These are phyloP conservation scores for Heterotilapia buettikoferi DNA, from an alignment of 2,113 vertebrate species.

Conservation along the genomic window DNA sequence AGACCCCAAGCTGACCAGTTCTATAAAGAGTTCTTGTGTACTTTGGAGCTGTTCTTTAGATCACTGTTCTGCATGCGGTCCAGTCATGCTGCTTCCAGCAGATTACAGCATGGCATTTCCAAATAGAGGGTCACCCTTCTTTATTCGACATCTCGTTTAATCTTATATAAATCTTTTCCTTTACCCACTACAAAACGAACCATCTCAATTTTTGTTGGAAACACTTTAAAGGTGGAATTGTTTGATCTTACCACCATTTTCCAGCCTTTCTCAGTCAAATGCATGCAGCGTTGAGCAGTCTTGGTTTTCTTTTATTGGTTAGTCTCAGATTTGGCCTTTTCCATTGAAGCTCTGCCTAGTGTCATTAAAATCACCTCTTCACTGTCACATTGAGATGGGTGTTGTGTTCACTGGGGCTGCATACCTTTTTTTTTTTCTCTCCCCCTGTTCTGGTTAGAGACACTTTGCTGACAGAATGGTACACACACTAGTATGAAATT, in stretches of 20 bases:
- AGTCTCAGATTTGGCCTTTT: background rate
- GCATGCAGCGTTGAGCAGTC: background rate
- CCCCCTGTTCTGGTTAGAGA: background rate
- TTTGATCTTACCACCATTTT: background rate
- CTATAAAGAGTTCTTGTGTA: background rate
- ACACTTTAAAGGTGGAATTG: background rate
- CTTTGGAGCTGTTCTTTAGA: background rate
- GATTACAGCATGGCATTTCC: background rate
- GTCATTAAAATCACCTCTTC: background rate
- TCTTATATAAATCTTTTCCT: background rate
- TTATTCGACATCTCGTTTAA: background rate
- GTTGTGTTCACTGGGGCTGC: background rate
- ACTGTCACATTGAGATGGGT: background rate
- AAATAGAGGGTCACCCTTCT: background rate
- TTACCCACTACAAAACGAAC: background rate
- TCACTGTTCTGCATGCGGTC: background rate
- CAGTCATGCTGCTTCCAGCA: background rate
- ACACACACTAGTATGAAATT: background rate
- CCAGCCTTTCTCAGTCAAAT: background rate
- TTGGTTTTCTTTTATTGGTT: background rate
- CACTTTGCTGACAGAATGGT: background rate
- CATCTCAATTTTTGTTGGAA: background rate
- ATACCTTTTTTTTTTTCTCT: background rate
- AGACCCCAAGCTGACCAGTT: background rate
- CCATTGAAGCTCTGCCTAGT: background rate